A percentile compares a stretch with the other conserved stretches of the same genome.
phyloP scores from a whole-genome alignment of 2,797 vertebrate species.

The Petrocephalus sullivani region DNA sequence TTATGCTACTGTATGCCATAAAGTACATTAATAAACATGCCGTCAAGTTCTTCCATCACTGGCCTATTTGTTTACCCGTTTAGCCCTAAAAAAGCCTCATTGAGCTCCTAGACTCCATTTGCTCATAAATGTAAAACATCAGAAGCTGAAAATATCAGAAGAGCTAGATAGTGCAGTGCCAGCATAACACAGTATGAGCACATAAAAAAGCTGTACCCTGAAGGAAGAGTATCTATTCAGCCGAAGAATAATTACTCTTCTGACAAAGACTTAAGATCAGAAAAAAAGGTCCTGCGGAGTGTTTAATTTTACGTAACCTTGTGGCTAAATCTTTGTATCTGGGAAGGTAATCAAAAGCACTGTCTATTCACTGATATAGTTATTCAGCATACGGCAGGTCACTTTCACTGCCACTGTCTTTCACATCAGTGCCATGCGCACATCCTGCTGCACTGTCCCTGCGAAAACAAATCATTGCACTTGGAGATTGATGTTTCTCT shows the following conservation, averaged over 20 bases:
- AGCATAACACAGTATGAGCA: not conserved
- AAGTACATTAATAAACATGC: not conserved
- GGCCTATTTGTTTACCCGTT: not conserved
- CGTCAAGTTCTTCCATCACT: not conserved
- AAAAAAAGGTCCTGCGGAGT: not conserved
- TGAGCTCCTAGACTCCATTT: not conserved
- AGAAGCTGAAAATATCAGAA: not conserved
- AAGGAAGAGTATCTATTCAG: not conserved
- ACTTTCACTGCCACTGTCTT: not conserved
- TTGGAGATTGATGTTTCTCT: constrained; percentile 8
- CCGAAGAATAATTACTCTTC: not conserved
- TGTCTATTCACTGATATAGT: not conserved
- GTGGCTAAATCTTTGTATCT: not conserved
- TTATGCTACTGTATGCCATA: not conserved
- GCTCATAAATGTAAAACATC: not conserved
- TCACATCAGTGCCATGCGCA: not conserved
- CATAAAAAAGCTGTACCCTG: not conserved
- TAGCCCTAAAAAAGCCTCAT: not conserved
- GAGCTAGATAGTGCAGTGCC: not conserved
- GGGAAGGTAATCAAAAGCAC: not conserved
- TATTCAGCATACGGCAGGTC: not conserved
- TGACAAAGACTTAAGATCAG: not conserved
- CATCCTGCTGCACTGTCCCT: constrained; percentile 10
- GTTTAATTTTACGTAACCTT: constrained; percentile 12
- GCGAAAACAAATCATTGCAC: not conserved